phyloP scores from a whole-genome alignment of 2,113 vertebrate species.

The Physeter macrocephalus region DNA sequence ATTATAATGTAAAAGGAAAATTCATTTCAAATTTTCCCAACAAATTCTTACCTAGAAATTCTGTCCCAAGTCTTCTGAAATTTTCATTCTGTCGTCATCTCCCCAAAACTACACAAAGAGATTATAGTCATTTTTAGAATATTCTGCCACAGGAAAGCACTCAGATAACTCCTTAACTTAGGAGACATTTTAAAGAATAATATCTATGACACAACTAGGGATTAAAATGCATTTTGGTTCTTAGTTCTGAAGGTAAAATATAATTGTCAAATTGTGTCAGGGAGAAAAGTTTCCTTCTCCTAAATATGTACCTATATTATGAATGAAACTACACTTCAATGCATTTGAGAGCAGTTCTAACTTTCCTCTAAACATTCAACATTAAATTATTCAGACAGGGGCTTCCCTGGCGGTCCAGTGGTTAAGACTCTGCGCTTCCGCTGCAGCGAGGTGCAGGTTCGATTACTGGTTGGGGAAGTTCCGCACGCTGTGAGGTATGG shows the following conservation, averaged over 20 bases:
- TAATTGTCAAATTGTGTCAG: neutral
- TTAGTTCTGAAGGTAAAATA: neutral
- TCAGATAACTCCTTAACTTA: neutral
- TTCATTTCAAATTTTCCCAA: constrained; percentile 11
- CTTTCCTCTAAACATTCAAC: neutral
- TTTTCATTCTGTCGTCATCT: constrained; percentile 11
- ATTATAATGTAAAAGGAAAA: neutral
- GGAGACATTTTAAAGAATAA: constrained; percentile 33
- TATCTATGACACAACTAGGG: neutral
- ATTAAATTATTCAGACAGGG: neutral
- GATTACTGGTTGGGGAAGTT: neutral
- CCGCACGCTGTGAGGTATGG: neutral
- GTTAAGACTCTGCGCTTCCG: neutral
- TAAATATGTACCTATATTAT: neutral
- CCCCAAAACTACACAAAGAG: neutral
- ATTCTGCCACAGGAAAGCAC: neutral
- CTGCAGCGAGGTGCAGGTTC: neutral
- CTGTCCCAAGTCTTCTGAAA: neutral
- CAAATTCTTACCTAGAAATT: neutral
- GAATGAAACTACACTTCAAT: neutral
- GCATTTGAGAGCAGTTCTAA: neutral
- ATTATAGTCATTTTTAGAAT: neutral
- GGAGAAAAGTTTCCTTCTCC: neutral
- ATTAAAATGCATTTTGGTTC: constrained; percentile 4
- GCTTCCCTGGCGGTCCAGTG: neutral